Percentiles rank a stretch among this genome's conserved stretches.
Conservation (phyloP, 2,797 vertebrate genomes). For the Myiothlypis coronata region DNA sequence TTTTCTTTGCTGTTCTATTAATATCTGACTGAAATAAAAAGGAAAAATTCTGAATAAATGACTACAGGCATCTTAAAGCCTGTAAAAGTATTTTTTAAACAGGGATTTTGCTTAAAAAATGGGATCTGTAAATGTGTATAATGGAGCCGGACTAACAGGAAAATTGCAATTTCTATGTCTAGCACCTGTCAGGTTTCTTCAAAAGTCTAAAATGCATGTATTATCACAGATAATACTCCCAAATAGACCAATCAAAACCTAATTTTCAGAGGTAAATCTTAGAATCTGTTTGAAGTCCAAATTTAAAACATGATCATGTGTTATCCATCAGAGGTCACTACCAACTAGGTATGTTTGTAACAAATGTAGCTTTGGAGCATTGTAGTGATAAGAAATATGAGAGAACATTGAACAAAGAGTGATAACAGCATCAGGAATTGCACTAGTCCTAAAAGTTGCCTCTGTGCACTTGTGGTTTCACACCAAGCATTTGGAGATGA, state of each 20-base stretch:
- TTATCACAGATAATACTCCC: slow-evolving; percentile 13
- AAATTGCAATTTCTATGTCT: slow-evolving; percentile 9
- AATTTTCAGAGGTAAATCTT: neutral
- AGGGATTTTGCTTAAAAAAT: neutral
- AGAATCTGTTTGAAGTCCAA: neutral
- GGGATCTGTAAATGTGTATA: neutral
- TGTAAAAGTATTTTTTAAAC: slow-evolving; percentile 36
- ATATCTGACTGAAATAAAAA: slow-evolving; percentile 33
- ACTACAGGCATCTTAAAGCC: neutral
- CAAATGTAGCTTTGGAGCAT: neutral
- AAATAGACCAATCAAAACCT: neutral
- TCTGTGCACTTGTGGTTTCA: neutral
- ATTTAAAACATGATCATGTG: neutral
- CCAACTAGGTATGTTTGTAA: neutral
- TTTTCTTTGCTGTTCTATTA: slow-evolving; percentile 28
- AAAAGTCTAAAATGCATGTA: neutral
- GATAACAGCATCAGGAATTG: neutral
- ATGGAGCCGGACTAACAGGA: neutral
- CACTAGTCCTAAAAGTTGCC: neutral
- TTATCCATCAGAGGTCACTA: neutral
- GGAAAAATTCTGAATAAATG: slow-evolving; percentile 1
- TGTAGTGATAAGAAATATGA: neutral
- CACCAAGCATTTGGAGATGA: neutral
- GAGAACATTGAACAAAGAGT: neutral
- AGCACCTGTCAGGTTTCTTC: slow-evolving; percentile 10